Evolutionary conservation across 2,113 vertebrate genomes (phyloP).

Genomic region (Nansenia antarctica): DNA sequence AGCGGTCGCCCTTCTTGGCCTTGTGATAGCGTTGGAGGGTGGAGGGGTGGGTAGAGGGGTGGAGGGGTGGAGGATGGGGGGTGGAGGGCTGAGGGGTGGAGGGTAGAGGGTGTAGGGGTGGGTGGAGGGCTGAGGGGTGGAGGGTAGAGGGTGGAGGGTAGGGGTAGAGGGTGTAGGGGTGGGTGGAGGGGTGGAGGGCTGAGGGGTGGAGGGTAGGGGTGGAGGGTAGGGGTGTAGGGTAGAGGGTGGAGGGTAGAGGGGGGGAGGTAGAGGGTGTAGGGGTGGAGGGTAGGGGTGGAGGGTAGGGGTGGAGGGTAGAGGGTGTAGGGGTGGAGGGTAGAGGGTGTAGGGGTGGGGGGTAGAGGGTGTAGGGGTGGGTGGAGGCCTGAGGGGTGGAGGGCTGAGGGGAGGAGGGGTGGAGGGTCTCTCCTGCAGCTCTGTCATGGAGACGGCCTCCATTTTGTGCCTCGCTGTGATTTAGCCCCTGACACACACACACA

Average conservation of each 20-base stretch:
- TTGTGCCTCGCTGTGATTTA: constrained; percentile 56
- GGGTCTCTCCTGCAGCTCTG: too few species aligned
- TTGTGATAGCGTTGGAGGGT: too few species aligned
- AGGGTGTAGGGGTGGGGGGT: background rate
- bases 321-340: background rate
- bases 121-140: background rate
- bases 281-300: background rate
- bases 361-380: too few species aligned
- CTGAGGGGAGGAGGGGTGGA: background rate
- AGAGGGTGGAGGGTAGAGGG: constrained; percentile 22
- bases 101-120: background rate
- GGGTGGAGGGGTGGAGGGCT: background rate
- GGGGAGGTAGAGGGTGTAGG: constrained; percentile 51
- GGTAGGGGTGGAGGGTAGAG: background rate
- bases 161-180: background rate
- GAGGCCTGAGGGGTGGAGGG: background rate
- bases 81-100: background rate
- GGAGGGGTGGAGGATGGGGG: background rate
- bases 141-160: background rate
- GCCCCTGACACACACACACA: constrained; percentile 50
- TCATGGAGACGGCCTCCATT: constrained; percentile 19
- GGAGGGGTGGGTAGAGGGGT: too few species aligned
- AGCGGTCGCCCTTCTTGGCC: too few species aligned
- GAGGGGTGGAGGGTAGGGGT: too few species aligned
- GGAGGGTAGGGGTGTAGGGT: constrained; percentile 16